Evolutionary conservation across 1,140 invertebrate species (phyloP).

Genomic region (Pissodes strobi): DNA sequence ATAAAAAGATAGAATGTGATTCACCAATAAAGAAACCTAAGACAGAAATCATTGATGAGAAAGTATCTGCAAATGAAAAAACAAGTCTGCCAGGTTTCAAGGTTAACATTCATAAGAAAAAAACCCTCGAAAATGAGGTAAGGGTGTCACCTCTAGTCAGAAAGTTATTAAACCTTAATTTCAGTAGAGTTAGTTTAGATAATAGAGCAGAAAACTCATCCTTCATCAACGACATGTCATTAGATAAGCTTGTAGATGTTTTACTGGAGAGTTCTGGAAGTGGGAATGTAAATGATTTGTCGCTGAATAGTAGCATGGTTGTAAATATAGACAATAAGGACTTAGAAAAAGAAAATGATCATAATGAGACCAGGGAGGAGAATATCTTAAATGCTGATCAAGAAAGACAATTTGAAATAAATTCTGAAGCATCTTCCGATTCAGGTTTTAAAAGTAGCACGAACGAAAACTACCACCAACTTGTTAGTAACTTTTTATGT

Average conservation of each 20-base stretch:
- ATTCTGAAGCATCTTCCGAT: conserved; percentile 43
- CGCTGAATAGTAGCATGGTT: conserved; percentile 30
- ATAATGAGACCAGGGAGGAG: conserved; percentile 47
- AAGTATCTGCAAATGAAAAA: conserved; percentile 58
- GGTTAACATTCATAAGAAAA: conserved; percentile 7
- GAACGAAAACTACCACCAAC: conserved; percentile 43
- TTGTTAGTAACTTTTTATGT: conserved; percentile 44
- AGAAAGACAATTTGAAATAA: conserved; percentile 22
- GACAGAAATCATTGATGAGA: conserved; percentile 58
- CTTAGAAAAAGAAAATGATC: conserved; percentile 43
- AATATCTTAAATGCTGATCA: conserved; percentile 42
- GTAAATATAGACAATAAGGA: conserved; percentile 27
- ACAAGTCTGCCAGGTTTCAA: conserved; percentile 27
- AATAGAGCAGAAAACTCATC: conserved; percentile 43
- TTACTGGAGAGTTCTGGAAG: conserved; percentile 45
- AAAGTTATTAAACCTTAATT: conserved; percentile 49
- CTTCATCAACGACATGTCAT: conserved; percentile 52
- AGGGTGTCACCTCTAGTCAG: conserved; percentile 53
- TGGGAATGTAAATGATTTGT: conserved; percentile 6
- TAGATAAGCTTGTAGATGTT: conserved; percentile 53
- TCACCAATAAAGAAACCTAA: conserved; percentile 46
- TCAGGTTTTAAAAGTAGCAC: conserved; percentile 48
- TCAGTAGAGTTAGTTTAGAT: conserved; percentile 37
- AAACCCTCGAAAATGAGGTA: conserved; percentile 16
- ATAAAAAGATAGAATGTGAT: conserved; percentile 17